Base-by-base conservation (phyloP, 2,888 invertebrate species). In the Noctuana brunneofusca region DNA sequence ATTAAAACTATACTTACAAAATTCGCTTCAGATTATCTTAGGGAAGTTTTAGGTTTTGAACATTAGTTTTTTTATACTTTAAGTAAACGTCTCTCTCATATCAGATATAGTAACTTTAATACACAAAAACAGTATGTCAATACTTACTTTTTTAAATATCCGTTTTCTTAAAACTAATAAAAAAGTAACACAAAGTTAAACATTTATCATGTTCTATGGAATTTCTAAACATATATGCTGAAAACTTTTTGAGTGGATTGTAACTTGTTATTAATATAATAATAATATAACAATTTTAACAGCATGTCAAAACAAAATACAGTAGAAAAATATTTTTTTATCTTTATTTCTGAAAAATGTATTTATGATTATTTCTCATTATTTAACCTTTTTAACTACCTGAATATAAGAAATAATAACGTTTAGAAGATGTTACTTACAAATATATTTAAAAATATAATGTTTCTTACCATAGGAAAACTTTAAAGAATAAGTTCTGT, bases 1-100 rank as follows among this genome's bases (percentile, higher is more conserved):
- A 58, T 14, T n/a, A 27, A 27, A 12, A 24, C 50, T 27, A 41
- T 27, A 38, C 27, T 14, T 38, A 27, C 22, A 50, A 54, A 54
- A 18, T 16, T 43, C 27, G 38, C 38, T 38, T 54, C 11, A 38
- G 4, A 5, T 43, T 14, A 54, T 14, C 12, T 27, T 22, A 27
- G 14, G 12, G 55, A 55, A 41, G 43, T 38, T 55, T 30, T 3
- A 52, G 32, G 4, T 52, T 32, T 43, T n/a, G 3, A 14, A 38
- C n/a, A 38, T 38, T n/a, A n/a, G n/a, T n/a, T n/a, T n/a, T n/a
- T n/a, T 30, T 6, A 30, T 30, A 30, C 8, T 30, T 3, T 6
- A 3, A 1, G 27, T 6, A n/a, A n/a, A n/a, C n/a, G n/a, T 11
- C 8, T 11, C 30, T 11, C 30, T 8, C 8, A 5, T 11, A 11